Conservation (phyloP, 37 sponge, comb jelly and placozoan species). For the Dysidea cf. avara region DNA sequence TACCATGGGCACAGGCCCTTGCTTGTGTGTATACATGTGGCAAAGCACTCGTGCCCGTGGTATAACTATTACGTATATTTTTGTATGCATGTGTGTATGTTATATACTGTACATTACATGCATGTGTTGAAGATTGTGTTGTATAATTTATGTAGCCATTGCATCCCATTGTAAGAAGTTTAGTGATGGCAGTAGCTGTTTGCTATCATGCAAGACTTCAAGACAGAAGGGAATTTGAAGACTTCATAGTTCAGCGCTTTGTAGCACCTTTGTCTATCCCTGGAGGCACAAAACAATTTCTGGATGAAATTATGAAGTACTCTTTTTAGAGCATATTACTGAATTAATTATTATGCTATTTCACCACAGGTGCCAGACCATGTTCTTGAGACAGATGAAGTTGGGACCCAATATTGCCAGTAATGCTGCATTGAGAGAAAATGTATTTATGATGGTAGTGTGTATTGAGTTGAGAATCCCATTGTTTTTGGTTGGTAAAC, state of each 20-base stretch:
- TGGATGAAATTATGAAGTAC: constrained; percentile 65
- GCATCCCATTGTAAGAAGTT: neutral
- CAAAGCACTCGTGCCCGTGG: no score
- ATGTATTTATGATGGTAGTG: constrained; percentile 95
- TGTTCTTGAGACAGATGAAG: constrained; percentile 71
- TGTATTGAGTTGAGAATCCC: constrained; percentile 90
- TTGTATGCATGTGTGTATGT: no score
- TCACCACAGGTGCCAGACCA: constrained; percentile 81
- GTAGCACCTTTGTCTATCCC: constrained; percentile 29
- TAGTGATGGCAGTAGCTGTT: constrained; percentile 58
- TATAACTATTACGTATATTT: no score
- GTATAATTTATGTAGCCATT: neutral
- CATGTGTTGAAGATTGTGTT: no score
- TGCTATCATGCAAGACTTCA: constrained; percentile 80
- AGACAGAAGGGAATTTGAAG: constrained; percentile 65
- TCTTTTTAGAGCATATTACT: neutral
- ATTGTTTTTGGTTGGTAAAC: constrained; percentile 89
- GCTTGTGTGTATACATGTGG: neutral
- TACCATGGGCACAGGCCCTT: no score
- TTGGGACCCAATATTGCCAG: constrained; percentile 78
- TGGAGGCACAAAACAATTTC: constrained; percentile 47
- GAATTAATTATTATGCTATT: neutral
- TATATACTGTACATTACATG: no score
- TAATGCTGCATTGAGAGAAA: constrained; percentile 89
- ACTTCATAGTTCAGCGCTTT: constrained; percentile 27